These are phyloP conservation scores for Sarcophilus harrisii DNA, from an alignment of 2,797 vertebrate species.

Conservation along the genomic window DNA sequence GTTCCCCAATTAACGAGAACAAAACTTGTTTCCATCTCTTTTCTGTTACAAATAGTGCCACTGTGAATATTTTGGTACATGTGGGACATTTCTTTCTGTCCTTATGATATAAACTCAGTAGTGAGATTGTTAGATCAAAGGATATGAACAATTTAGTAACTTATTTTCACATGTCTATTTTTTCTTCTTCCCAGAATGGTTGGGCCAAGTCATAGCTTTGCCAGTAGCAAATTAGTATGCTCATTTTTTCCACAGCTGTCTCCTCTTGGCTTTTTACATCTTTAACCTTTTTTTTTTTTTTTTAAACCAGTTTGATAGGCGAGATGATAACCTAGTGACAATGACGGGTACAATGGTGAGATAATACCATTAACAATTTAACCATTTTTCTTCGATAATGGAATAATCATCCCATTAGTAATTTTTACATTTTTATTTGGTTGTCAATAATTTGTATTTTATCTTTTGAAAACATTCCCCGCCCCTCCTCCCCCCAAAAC, in stretches of 20 bases:
- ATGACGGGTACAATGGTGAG: not conserved
- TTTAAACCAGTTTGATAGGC: not conserved
- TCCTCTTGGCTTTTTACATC: not conserved
- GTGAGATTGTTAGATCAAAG: not conserved
- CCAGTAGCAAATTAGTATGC: not conserved
- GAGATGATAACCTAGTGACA: not conserved
- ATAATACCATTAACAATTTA: not conserved
- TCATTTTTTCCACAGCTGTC: not conserved
- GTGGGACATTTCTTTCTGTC: not conserved
- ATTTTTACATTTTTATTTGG: not conserved
- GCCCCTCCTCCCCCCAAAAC: too few species aligned
- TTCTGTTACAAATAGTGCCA: not conserved
- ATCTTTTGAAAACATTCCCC: not conserved
- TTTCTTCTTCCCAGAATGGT: not conserved
- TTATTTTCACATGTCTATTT: not conserved
- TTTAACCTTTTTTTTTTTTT: not conserved
- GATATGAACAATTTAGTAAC: not conserved
- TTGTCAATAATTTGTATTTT: not conserved
- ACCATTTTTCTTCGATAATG: not conserved
- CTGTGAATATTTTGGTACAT: not conserved
- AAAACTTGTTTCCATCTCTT: not conserved
- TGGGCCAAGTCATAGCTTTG: not conserved
- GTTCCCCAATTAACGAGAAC: not conserved
- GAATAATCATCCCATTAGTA: not conserved
- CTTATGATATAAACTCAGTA: not conserved